phyloP scores from a whole-genome alignment of 2,888 invertebrate genomes.

The Cataglyphis rosenhaueri region DNA sequence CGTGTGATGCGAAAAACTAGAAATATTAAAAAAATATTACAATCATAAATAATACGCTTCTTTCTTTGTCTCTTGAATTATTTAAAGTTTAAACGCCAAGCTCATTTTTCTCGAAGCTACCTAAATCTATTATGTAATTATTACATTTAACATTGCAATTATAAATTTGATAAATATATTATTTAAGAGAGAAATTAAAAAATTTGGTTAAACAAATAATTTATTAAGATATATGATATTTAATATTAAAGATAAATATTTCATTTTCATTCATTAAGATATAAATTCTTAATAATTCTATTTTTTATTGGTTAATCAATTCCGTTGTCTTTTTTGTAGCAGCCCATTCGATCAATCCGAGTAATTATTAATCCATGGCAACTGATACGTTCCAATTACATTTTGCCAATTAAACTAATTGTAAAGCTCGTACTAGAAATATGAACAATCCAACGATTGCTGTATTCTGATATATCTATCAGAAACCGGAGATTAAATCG shows the following conservation, averaged over 20 bases:
- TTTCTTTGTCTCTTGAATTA: neutral
- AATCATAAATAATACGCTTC: neutral
- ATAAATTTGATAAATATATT: neutral
- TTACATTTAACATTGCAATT: neutral
- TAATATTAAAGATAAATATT: neutral
- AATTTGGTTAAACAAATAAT: slow-evolving; percentile 1
- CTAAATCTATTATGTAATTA: neutral
- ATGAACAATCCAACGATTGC: neutral
- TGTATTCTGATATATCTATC: neutral
- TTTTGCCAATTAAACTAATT: slow-evolving; percentile 45
- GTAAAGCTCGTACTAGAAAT: neutral
- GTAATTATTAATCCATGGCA: slow-evolving; percentile 20
- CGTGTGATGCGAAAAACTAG: neutral
- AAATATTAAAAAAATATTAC: neutral
- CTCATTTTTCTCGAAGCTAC: neutral
- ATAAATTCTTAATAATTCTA: neutral
- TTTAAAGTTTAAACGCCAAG: neutral
- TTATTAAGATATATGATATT: neutral
- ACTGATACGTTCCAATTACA: slow-evolving; percentile 10
- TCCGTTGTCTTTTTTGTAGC: neutral
- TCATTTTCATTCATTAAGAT: neutral
- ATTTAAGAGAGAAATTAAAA: neutral
- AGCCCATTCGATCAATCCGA: neutral
- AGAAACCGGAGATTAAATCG: neutral
- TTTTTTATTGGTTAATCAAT: neutral